These are phyloP conservation scores for Cepaea hortensis DNA, from an alignment of 2,888 invertebrate species.

Conservation along the genomic window DNA sequence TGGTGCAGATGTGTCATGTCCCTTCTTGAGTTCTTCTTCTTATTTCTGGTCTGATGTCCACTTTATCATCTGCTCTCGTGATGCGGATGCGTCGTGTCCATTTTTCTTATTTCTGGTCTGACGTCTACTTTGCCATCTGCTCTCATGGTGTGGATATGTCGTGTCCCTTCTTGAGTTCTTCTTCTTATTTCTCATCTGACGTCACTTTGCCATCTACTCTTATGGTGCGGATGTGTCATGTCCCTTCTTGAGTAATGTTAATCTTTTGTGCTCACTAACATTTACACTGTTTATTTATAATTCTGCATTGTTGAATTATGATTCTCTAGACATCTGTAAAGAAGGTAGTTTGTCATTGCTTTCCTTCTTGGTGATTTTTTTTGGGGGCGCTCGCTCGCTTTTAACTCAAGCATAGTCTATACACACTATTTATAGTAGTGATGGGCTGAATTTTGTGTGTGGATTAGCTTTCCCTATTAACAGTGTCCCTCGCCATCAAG, in stretches of 20 bases:
- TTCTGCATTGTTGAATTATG: background rate
- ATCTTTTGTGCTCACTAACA: too few relatives aligned
- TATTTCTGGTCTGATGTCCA: background rate
- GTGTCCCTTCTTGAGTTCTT: background rate
- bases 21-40: background rate
- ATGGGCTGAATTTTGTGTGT: too few relatives aligned
- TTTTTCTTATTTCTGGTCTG: background rate
- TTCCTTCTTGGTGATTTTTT: background rate
- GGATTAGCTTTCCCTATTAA: too few relatives aligned
- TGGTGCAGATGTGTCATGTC: background rate
- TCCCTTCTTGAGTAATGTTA: background rate
- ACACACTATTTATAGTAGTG: too few relatives aligned
- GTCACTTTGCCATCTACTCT: background rate
- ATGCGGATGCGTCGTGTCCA: background rate
- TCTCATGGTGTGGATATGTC: too few relatives aligned
- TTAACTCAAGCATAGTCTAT: too few relatives aligned
- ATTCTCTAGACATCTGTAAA: background rate
- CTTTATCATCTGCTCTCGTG: too few relatives aligned
- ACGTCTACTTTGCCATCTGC: background rate
- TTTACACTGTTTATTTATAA: background rate
- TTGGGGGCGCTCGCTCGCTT: too few relatives aligned
- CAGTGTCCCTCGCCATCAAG: too few relatives aligned
- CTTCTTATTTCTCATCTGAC: background rate
- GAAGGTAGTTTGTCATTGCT: background rate
- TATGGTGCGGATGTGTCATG: background rate